Conservation (phyloP, 2,113 vertebrate genomes). For the Scomber japonicus region DNA sequence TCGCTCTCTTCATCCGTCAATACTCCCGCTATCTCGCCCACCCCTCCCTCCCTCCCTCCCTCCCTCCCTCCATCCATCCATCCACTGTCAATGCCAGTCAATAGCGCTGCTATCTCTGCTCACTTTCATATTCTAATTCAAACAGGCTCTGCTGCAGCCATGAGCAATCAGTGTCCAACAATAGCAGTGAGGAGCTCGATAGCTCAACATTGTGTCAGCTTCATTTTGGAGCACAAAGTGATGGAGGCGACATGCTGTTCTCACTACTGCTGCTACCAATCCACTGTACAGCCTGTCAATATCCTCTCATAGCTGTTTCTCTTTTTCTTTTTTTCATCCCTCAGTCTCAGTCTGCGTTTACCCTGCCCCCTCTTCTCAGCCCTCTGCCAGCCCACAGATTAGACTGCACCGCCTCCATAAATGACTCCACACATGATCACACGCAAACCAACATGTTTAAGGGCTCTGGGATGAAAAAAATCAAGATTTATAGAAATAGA, state of each 20-base stretch:
- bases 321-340: neutral
- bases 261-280: conserved; percentile 4
- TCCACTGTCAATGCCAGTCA: conserved; percentile 50
- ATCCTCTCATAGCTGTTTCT: conserved; percentile 11
- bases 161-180: conserved; percentile 15
- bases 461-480: neutral
- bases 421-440: conserved; percentile 1
- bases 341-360: neutral
- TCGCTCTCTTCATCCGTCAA: conserved; percentile 35
- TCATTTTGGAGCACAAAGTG: conserved; percentile 11
- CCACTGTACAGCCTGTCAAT: conserved; percentile 16
- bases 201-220: conserved; percentile 11
- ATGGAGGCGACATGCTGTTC: conserved; percentile 19
- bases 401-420: neutral
- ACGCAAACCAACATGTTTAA: neutral
- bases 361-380: neutral
- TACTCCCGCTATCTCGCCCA: neutral
- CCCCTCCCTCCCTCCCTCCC: neutral
- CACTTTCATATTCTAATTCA: conserved; percentile 39
- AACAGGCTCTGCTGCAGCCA: conserved; percentile 28
- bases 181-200: conserved; percentile 13
- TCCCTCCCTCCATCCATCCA: neutral
- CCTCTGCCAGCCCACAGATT: conserved; percentile 13
- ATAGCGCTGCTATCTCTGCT: conserved; percentile 36
- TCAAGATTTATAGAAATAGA: neutral